These are phyloP conservation scores for Bombus sibiricus DNA, from an alignment of 1,140 invertebrate species.

Conservation along the genomic window DNA sequence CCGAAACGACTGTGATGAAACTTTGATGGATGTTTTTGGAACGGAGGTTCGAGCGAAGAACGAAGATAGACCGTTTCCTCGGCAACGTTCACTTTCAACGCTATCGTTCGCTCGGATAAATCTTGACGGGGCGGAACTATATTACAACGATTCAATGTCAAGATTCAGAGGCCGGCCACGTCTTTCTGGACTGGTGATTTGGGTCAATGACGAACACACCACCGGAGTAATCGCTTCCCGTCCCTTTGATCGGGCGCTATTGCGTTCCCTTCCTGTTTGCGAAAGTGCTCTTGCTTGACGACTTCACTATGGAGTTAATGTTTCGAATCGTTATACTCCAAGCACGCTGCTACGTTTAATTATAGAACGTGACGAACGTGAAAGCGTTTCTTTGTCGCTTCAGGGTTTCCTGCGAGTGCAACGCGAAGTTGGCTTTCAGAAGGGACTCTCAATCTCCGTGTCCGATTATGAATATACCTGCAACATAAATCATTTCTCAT, in stretches of 20 bases:
- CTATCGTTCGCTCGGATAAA: conserved; percentile 8
- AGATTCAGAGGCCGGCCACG: conserved; percentile 36
- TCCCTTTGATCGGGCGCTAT: conserved; percentile 30
- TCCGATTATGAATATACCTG: neutral
- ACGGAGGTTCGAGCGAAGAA: neutral
- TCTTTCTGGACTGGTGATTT: conserved; percentile 26
- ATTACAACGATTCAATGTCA: conserved; percentile 45
- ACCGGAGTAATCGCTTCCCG: conserved; percentile 47
- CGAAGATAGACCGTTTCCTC: too few species aligned
- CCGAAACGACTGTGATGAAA: neutral
- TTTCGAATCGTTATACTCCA: neutral
- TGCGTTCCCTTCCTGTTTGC: conserved; percentile 39
- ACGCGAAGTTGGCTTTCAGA: neutral
- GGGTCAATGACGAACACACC: conserved; percentile 52
- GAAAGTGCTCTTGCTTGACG: conserved; percentile 10
- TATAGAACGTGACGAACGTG: conserved; percentile 5
- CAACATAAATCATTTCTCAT: neutral
- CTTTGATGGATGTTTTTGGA: neutral
- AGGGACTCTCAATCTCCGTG: neutral
- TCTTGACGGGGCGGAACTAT: neutral
- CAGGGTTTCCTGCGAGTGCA: neutral
- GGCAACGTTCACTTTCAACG: neutral
- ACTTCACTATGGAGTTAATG: neutral
- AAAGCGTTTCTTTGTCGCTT: neutral
- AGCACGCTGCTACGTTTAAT: neutral